These are phyloP conservation scores for Mellilla xanthometata DNA, from an alignment of 2,888 invertebrate species.

Conservation along the genomic window DNA sequence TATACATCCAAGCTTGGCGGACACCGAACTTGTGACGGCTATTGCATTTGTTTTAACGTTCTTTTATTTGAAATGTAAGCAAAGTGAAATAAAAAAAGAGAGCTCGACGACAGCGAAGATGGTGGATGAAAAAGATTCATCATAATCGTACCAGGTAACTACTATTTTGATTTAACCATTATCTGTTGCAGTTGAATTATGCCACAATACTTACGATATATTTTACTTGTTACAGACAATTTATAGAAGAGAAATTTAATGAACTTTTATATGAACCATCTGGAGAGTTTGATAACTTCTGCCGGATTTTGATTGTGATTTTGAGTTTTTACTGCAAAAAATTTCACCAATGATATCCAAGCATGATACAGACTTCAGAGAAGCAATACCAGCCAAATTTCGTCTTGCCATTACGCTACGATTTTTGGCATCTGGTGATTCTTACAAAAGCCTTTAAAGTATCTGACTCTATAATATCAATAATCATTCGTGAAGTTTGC, in stretches of 20 bases:
- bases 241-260: conserved; percentile 7
- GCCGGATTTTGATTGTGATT: conserved; percentile 18
- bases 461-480: conserved; percentile 9
- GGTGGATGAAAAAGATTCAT: too few species aligned
- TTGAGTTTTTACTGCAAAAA: conserved; percentile 16
- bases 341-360: conserved; percentile 15
- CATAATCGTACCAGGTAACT: too few species aligned
- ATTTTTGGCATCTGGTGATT: conserved; percentile 3
- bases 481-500: conserved; percentile 18
- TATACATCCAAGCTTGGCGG: too few species aligned
- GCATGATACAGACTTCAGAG: conserved; percentile 9
- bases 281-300: conserved; percentile 16
- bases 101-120: too few species aligned
- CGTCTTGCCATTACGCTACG: conserved; percentile 13
- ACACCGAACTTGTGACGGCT: too few species aligned
- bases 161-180: too few species aligned
- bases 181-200: too few species aligned
- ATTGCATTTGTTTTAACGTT: too few species aligned
- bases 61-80: too few species aligned
- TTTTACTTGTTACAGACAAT: conserved; percentile 10
- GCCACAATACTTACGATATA: too few species aligned
- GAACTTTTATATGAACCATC: not conserved
- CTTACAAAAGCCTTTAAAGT: conserved; percentile 16
- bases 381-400: conserved; percentile 13
- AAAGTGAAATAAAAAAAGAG: too few species aligned